These are phyloP conservation scores for Melanotaenia duboulayi DNA, from an alignment of 2,113 vertebrate species.

Conservation along the genomic window DNA sequence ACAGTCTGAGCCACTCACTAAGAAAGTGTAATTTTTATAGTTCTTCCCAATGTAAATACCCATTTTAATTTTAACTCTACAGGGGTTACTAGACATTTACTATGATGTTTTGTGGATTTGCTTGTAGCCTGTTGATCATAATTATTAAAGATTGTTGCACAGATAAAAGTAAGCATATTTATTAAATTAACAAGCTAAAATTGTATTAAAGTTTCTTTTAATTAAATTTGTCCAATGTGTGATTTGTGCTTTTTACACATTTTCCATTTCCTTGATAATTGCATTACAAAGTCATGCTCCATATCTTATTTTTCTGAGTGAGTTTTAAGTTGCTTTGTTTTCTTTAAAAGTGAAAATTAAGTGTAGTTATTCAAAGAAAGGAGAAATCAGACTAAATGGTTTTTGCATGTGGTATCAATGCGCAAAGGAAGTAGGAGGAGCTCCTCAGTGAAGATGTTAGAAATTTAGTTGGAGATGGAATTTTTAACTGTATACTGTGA, in stretches of 20 bases:
- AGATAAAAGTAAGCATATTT: slow-evolving; percentile 81
- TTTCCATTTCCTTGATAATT: neutral
- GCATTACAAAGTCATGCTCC: neutral
- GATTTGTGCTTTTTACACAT: slow-evolving; percentile 8
- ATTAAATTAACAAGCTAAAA: slow-evolving; percentile 82
- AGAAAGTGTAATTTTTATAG: slow-evolving; percentile 77
- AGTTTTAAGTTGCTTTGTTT: neutral
- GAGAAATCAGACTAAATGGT: too few species aligned
- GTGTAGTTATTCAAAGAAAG: too few species aligned
- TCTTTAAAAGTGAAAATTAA: neutral
- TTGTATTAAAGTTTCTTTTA: slow-evolving; percentile 72
- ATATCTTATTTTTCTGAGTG: neutral
- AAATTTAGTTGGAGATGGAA: too few species aligned
- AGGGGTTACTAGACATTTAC: slow-evolving; percentile 72
- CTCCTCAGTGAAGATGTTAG: too few species aligned
- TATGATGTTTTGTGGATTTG: slow-evolving; percentile 77
- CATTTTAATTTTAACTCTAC: slow-evolving; percentile 77
- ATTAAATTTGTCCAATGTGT: slow-evolving; percentile 68
- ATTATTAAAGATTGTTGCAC: slow-evolving; percentile 76
- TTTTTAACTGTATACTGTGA: too few species aligned
- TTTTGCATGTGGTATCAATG: too few species aligned
- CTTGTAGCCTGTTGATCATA: slow-evolving; percentile 78
- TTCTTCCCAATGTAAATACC: slow-evolving; percentile 78
- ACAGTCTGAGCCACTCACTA: slow-evolving; percentile 78
- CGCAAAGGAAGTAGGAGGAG: too few species aligned